Conservation (phyloP, 2,113 vertebrate genomes). For the Platycercus adscitus region DNA sequence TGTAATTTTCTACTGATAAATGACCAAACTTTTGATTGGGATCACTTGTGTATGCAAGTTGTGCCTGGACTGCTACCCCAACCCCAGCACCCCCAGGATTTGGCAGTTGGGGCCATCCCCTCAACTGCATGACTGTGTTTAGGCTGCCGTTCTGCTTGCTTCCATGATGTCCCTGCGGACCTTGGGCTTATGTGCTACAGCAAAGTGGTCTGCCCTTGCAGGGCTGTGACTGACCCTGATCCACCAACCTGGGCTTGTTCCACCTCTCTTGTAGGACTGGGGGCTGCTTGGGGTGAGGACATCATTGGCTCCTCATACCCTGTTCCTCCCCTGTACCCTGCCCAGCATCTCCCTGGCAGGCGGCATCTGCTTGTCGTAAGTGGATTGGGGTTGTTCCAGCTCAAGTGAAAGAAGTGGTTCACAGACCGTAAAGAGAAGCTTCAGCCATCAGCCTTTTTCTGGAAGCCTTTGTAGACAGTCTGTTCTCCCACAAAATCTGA, state of each 20-base stretch:
- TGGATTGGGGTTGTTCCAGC: fast-evolving
- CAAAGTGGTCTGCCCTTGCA: not conserved
- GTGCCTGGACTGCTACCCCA: not conserved
- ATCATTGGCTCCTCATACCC: fast-evolving
- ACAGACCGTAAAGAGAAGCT: not conserved
- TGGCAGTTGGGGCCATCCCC: fast-evolving
- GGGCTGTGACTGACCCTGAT: not conserved
- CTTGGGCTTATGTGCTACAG: fast-evolving
- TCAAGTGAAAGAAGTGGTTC: not conserved
- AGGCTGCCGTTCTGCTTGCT: not conserved
- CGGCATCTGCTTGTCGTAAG: fast-evolving
- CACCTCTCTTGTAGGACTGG: fast-evolving
- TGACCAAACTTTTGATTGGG: fast-evolving
- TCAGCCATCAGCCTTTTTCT: not conserved
- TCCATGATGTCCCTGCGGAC: no score
- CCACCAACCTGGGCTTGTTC: not conserved
- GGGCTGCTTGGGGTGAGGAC: not conserved
- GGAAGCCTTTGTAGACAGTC: not conserved
- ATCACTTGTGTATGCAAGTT: not conserved
- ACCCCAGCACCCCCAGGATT: fast-evolving
- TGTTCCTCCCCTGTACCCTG: not conserved
- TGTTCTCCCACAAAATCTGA: not conserved
- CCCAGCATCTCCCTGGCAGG: not conserved
- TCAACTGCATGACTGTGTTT: not conserved
- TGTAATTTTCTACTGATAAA: not conserved